Base-by-base conservation (phyloP, 2,797 vertebrate genomes). In the Arnoldichthys spilopterus region DNA sequence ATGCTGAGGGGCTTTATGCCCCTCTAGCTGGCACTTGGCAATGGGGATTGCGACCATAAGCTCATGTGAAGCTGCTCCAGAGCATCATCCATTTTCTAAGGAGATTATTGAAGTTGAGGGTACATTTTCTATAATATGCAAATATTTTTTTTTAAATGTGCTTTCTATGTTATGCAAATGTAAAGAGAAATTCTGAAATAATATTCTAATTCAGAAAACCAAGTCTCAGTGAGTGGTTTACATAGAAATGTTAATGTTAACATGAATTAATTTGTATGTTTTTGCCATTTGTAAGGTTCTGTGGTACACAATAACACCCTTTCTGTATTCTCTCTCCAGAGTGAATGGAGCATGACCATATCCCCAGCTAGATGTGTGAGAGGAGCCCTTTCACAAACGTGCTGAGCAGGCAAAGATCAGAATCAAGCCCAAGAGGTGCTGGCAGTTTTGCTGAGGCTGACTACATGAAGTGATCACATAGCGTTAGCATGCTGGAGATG, bases 281-380 rank as follows among this genome's bases (percentile, higher is more conserved):
- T 12, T 53, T n/a, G n/a, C n/a, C n/a, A n/a, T n/a, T n/a, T n/a
- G n/a, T n/a, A n/a, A n/a, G n/a, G 34, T 37, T 7, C 34, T 37
- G 34, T 15, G 13, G 56, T 59, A 62, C 61, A 77, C 53, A 77
- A 77, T 72, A 73, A 64, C 45, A 81, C 16, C n/a, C 40, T 81
- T 40, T 59, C 66, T 77, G 51, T 61, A 51, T 51, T 43, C 54
- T 9, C 30, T 3, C 43, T 63, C 74, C 73, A 56, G 54, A 62
- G 63, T 43, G 9, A 2, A 26, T 51, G 9, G 56, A 47, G 7
- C 58, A 61, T 30, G 32, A 61, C 15, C 26, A 63, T 28, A 20
- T 20, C 18, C 15, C 7, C 4, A 4, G 30, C 32, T 8, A 22
- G 18, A 64, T 12, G 34, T 37, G n/a, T 22, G 62, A 64, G 37